phyloP scores from a whole-genome alignment of 2,113 vertebrate genomes.

The Fulmarus glacialis region DNA sequence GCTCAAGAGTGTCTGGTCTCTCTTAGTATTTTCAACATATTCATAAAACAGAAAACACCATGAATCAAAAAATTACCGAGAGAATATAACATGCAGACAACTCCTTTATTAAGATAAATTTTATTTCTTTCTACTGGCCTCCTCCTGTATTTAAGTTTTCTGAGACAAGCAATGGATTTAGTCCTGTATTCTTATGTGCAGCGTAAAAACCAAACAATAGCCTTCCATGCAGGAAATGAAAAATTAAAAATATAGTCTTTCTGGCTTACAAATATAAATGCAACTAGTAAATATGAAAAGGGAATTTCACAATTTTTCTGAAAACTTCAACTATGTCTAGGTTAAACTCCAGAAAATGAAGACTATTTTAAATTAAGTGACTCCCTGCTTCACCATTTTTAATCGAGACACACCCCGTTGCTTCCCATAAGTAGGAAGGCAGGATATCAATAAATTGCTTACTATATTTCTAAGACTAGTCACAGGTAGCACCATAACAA shows the following conservation, averaged over 20 bases:
- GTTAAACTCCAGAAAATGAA: background rate
- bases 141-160: background rate
- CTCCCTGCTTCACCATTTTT: background rate
- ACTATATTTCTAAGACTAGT: background rate
- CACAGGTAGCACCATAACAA: background rate
- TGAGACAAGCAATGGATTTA: background rate
- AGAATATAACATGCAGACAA: background rate
- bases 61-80: background rate
- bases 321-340: background rate
- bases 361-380: background rate
- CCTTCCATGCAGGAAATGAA: background rate
- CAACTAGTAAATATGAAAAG: background rate
- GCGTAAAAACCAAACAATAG: background rate
- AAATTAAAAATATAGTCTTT: background rate
- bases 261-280: background rate
- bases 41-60: background rate
- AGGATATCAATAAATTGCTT: background rate
- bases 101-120: background rate
- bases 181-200: background rate
- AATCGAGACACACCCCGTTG: background rate
- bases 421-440: background rate
- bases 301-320: background rate
- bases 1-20: background rate
- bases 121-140: background rate
- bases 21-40: background rate